A percentile compares a stretch with the other conserved stretches of the same genome.
phyloP scores from a whole-genome alignment of 1,140 invertebrate genomes.

The Macrostomum lignano region DNA sequence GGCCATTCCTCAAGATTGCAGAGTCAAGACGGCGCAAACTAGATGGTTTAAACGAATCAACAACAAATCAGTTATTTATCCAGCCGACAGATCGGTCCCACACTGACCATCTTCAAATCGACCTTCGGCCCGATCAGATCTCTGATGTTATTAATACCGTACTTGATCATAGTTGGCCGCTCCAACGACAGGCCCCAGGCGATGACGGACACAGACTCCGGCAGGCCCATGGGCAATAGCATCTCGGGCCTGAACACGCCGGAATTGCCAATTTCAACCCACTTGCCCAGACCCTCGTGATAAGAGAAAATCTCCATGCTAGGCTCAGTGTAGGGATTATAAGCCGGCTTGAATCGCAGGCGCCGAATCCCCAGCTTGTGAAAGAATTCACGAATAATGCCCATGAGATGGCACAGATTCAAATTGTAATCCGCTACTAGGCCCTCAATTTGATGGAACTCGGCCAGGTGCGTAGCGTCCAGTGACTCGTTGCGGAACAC shows the following conservation, averaged over 20 bases:
- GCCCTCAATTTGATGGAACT: constrained; percentile 95
- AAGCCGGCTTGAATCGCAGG: constrained; percentile 85
- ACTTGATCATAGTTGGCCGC: constrained; percentile 94
- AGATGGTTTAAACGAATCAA: too few relatives aligned
- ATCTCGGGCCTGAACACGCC: constrained; percentile 90
- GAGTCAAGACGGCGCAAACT: too few relatives aligned
- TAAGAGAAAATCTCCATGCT: constrained; percentile 98
- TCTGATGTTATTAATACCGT: constrained; percentile 81
- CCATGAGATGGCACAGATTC: constrained; percentile 68
- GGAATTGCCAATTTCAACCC: constrained; percentile 65
- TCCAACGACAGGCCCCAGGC: constrained; percentile 89
- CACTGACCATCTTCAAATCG: constrained; percentile 74
- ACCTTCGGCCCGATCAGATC: constrained; percentile 86
- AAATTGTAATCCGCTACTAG: constrained; percentile 67
- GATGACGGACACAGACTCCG: constrained; percentile 65
- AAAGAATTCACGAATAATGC: constrained; percentile 61
- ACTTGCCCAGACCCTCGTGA: constrained; percentile 46
- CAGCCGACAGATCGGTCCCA: constrained; percentile 65
- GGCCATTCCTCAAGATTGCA: too few relatives aligned
- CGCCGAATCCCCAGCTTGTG: constrained; percentile 56
- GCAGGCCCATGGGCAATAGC: constrained; percentile 81
- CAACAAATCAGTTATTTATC: constrained; percentile 33
- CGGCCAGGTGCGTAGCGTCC: constrained; percentile 90
- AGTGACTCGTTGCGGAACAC: constrained; percentile 95
- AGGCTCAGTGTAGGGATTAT: constrained; percentile 97